Evolutionary conservation across 2,113 vertebrate genomes (phyloP).

Genomic region (Thryonomys swinderianus): DNA sequence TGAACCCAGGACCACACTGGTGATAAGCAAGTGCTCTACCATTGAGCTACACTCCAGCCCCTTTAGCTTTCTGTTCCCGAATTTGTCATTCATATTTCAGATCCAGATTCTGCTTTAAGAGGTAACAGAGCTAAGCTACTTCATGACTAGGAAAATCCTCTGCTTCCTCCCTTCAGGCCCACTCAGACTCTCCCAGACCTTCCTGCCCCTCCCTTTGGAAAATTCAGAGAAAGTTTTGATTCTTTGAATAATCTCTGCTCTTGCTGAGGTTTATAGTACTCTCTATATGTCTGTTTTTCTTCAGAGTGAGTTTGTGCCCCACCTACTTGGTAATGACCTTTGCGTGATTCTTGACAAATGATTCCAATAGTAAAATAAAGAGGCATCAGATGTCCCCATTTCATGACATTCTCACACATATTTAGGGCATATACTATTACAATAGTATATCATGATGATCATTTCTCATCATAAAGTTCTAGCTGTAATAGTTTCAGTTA

Average conservation of each 20-base stretch:
- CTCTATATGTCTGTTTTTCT: background rate
- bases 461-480: background rate
- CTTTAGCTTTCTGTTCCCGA: background rate
- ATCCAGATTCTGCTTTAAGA: background rate
- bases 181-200: background rate
- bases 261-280: background rate
- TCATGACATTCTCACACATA: background rate
- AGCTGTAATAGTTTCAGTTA: background rate
- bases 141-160: background rate
- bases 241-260: background rate
- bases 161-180: background rate
- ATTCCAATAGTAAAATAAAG: background rate
- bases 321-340: background rate
- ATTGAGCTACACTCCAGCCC: background rate
- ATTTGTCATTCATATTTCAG: background rate
- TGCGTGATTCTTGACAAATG: background rate
- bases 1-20: background rate
- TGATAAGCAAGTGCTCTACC: background rate
- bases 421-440: background rate
- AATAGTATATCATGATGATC: too few species aligned
- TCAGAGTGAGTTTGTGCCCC: background rate
- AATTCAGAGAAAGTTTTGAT: background rate
- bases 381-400: background rate
- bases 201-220: background rate
- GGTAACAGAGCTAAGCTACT: background rate